Evolutionary conservation across 2,113 vertebrate genomes (phyloP), one percentile per base, ranked within the genome.

Genomic region (Nibea coibor): DNA sequence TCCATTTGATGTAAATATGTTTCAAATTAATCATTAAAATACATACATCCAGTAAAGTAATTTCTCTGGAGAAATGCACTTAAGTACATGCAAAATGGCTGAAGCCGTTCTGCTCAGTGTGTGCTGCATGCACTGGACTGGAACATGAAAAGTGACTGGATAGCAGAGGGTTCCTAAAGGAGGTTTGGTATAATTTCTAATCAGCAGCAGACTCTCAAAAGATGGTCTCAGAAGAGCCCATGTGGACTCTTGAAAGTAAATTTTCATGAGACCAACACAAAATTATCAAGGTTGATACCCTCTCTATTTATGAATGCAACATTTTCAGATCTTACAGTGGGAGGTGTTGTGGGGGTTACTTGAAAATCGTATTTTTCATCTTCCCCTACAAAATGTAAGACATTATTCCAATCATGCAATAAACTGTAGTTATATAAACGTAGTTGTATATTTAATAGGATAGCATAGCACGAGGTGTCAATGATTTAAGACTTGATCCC

Each of bases 111-210:
- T 90, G 14, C 14, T 45, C 43, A 45, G 75, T 72, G 71, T 70
- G 35, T 26, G 45, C 1, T 64, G 45, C 61, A 78, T 70, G 51
- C 78, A 80, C 75, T 78, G 67, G 77, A 87, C 85, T 90, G 71
- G 87, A 87, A 84, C 75, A 80, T 67, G 77, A 83, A 81, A 61
- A 54, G 83, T 91, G 89, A 91, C 89, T 91, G 82, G 83, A 80
- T 78, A 63, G 66, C 3, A 42, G 22, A 81, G 70, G 68, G 54
- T 80, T 90, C 63, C 84, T 66, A 39, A 81, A 85, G 71, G 75
- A 83, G 79, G 78, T 72, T 51, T 62, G 39, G 75, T 67, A 77
- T 80, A 82, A 88, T 85, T 90, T 90, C 74, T 88, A 87, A 93
- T 91, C 82, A 90, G 86, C 56, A 68, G 59, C 79, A 72, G 47